phyloP scores from a whole-genome alignment of 2,888 invertebrate genomes.

The Coenonympha arcania region DNA sequence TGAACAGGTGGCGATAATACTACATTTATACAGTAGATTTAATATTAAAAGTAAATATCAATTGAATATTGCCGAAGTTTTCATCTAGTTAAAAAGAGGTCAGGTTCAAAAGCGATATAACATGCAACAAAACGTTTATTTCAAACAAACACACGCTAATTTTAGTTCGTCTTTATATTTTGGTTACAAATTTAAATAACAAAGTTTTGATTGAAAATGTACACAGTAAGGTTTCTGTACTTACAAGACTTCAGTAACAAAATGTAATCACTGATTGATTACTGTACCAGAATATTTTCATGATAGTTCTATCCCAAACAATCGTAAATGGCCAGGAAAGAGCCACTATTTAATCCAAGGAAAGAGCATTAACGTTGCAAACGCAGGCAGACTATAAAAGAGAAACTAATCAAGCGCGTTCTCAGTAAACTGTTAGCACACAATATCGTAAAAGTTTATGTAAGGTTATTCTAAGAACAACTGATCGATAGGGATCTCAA shows the following conservation, averaged over 20 bases:
- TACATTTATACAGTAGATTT: conserved; percentile 15
- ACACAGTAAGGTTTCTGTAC: too few species aligned
- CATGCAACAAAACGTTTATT: background rate
- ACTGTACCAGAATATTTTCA: too few species aligned
- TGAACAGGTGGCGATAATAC: conserved; percentile 20
- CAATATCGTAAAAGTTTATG: background rate
- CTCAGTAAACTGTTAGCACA: background rate
- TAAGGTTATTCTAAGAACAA: background rate
- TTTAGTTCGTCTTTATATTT: too few species aligned
- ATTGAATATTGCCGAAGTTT: background rate
- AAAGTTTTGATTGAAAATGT: too few species aligned
- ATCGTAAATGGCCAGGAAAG: background rate
- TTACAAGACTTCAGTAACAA: too few species aligned
- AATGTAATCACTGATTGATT: too few species aligned
- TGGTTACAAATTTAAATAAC: too few species aligned
- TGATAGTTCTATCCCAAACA: too few species aligned
- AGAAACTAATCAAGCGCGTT: background rate
- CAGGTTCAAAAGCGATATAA: background rate
- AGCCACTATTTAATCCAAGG: background rate
- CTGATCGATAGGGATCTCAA: background rate
- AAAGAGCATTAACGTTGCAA: background rate
- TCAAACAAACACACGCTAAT: too few species aligned
- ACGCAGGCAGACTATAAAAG: background rate
- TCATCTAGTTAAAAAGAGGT: background rate
- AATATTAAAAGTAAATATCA: background rate